Evolutionary conservation across 2,888 invertebrate species (phyloP).

Genomic region (Sceliomorpha sp.): DNA sequence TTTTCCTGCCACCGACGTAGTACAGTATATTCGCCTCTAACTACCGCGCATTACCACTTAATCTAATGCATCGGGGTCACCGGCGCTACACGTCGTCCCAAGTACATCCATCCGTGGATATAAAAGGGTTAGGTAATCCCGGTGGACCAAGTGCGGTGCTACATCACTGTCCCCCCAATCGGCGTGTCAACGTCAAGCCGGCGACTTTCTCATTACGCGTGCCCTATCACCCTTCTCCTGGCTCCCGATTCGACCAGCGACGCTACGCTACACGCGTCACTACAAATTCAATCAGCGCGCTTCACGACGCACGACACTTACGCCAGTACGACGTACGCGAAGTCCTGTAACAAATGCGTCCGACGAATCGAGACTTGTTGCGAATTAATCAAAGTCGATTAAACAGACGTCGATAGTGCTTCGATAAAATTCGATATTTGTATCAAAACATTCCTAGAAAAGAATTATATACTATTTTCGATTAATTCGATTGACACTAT

Average conservation of each 20-base stretch:
- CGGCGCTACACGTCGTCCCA: conserved; percentile 27
- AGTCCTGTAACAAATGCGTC: conserved; percentile 37
- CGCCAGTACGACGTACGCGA: conserved; percentile 52
- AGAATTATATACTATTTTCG: too few species aligned
- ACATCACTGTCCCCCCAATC: conserved; percentile 67
- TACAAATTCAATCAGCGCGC: conserved; percentile 69
- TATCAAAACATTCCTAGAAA: too few species aligned
- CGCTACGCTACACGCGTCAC: conserved; percentile 49
- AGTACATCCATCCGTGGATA: too few species aligned
- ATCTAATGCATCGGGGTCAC: conserved; percentile 23
- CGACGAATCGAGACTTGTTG: too few species aligned
- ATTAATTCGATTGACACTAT: too few species aligned
- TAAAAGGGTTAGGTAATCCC: conserved; percentile 52
- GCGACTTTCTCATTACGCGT: conserved; percentile 71
- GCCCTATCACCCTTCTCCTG: conserved; percentile 58
- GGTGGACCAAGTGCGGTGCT: conserved; percentile 54
- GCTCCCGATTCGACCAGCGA: conserved; percentile 42
- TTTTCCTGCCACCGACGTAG: too few species aligned
- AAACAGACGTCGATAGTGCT: too few species aligned
- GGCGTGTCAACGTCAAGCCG: conserved; percentile 66
- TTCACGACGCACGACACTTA: conserved; percentile 58
- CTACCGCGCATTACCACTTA: too few species aligned
- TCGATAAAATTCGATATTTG: too few species aligned
- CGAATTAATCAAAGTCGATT: too few species aligned
- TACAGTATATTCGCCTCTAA: too few species aligned